Percentiles rank a stretch among this genome's conserved stretches.
phyloP scores from a whole-genome alignment of 2,888 invertebrate species.

The Chymomyza procnemis region DNA sequence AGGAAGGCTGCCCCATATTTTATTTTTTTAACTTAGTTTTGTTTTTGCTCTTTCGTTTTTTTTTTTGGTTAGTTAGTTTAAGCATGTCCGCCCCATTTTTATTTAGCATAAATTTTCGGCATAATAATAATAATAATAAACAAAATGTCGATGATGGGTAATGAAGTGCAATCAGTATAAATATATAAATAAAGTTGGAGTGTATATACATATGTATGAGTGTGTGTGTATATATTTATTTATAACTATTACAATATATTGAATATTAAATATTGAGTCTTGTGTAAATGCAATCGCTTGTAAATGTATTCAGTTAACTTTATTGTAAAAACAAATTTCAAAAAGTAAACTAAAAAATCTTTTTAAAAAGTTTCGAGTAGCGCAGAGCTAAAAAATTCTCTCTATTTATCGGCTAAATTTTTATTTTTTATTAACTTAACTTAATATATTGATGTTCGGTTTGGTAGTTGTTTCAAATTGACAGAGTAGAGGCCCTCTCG shows the following conservation, averaged over 20 bases:
- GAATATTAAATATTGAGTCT: not conserved
- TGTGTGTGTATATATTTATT: slow-evolving; percentile 5
- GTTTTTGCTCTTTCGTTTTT: not conserved
- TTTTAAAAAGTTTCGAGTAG: too few relatives aligned
- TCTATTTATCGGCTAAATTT: too few relatives aligned
- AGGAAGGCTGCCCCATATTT: too few relatives aligned
- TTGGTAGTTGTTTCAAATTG: too few relatives aligned
- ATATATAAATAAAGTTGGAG: not conserved
- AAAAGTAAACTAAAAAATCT: too few relatives aligned
- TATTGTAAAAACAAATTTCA: too few relatives aligned
- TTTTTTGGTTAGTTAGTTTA: not conserved
- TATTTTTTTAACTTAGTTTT: not conserved
- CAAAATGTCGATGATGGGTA: not conserved
- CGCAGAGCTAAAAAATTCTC: too few relatives aligned
- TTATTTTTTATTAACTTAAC: too few relatives aligned
- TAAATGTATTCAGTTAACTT: too few relatives aligned
- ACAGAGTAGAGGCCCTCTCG: too few relatives aligned
- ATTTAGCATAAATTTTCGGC: not conserved
- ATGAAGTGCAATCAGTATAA: not conserved
- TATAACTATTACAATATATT: not conserved
- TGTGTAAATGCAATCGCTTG: not conserved
- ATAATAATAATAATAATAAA: not conserved
- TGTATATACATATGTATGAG: not conserved
- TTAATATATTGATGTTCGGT: too few relatives aligned
- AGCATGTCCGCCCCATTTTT: not conserved